Conservation (phyloP, 2,113 vertebrate species). For the Oxygymnocypris stewartii region DNA sequence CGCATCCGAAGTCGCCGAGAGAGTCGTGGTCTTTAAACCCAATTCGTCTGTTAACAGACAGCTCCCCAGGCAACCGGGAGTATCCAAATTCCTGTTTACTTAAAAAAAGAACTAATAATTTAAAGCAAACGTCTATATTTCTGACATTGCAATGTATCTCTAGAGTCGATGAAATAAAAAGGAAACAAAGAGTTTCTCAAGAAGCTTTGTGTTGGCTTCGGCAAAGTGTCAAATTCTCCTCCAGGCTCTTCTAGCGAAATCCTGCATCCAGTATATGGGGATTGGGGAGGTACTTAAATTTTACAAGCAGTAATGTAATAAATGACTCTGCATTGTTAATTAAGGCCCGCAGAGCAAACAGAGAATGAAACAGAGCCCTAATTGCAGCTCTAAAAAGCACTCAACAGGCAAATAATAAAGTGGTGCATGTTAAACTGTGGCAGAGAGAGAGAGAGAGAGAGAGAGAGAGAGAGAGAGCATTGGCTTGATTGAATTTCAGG, state of each 20-base stretch:
- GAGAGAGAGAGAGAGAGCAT: slow-evolving; percentile 45
- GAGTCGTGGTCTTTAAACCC: slow-evolving; percentile 61
- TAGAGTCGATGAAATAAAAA: slow-evolving; percentile 46
- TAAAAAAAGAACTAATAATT: slow-evolving; percentile 54
- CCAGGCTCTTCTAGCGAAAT: slow-evolving; percentile 64
- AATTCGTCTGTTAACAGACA: slow-evolving; percentile 65
- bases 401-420: slow-evolving; percentile 48
- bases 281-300: slow-evolving; percentile 67
- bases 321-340: slow-evolving; percentile 73
- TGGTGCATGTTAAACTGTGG: slow-evolving; percentile 41
- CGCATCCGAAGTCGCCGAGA: slow-evolving; percentile 64
- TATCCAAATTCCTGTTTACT: slow-evolving; percentile 62
- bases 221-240: slow-evolving; percentile 67
- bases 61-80: slow-evolving; percentile 58
- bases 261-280: slow-evolving; percentile 62
- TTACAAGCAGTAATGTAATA: slow-evolving; percentile 68
- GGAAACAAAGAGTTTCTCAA: slow-evolving; percentile 45
- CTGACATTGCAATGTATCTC: slow-evolving; percentile 51
- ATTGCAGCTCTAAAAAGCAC: slow-evolving; percentile 59
- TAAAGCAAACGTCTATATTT: slow-evolving; percentile 61
- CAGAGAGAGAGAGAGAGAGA: slow-evolving; percentile 10
- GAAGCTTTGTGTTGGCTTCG: slow-evolving; percentile 58
- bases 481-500: slow-evolving; percentile 68
- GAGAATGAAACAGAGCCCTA: slow-evolving; percentile 59
- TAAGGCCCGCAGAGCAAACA: slow-evolving; percentile 72